Percentiles rank a stretch among this genome's conserved stretches.
Conservation (phyloP, 1,140 invertebrate genomes). For the Globodera ellingtonae region DNA sequence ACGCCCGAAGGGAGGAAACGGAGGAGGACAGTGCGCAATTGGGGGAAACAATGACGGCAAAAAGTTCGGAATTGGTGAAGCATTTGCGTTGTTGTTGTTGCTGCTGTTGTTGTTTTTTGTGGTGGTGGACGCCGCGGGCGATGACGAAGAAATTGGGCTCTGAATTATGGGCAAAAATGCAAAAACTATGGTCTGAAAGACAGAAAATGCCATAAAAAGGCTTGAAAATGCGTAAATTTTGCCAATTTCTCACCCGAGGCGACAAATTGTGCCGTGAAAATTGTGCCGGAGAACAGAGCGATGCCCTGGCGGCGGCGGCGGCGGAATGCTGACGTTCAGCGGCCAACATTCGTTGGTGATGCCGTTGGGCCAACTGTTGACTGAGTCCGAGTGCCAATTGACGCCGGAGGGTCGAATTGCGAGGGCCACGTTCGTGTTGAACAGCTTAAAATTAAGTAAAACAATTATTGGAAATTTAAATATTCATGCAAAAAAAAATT, state of each 20-base stretch:
- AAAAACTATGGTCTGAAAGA: no score
- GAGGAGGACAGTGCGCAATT: background rate
- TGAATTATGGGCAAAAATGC: background rate
- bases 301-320: background rate
- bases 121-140: background rate
- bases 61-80: background rate
- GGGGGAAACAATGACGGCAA: background rate
- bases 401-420: conserved; percentile 46
- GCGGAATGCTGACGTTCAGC: background rate
- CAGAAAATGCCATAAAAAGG: no score
- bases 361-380: conserved; percentile 11
- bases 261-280: background rate
- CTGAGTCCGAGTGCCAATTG: conserved; percentile 43
- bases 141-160: background rate
- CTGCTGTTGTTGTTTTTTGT: background rate
- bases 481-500: background rate
- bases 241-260: conserved; percentile 1
- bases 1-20: background rate
- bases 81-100: background rate
- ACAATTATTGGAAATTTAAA: background rate
- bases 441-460: conserved; percentile 24
- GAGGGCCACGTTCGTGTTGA: conserved; percentile 38
- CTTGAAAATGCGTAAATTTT: background rate
- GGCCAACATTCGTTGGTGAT: conserved; percentile 1
- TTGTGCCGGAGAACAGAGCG: background rate